Base-by-base conservation (phyloP, 2,113 vertebrate genomes). In the Periophthalmodon schlosseri region DNA sequence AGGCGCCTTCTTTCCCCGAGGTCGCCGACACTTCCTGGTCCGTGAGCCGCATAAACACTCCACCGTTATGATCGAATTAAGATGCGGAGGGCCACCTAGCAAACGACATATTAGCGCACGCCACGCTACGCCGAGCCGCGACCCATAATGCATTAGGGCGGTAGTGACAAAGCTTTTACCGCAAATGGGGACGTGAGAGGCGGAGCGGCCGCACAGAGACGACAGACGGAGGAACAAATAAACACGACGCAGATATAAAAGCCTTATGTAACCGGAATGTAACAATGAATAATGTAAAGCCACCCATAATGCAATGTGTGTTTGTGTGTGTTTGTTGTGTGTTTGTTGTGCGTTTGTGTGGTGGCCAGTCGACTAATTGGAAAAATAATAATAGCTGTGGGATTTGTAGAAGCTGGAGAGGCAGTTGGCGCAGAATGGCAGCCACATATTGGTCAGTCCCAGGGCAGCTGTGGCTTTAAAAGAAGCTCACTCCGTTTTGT, bases 251-350 rank as follows among this genome's bases (percentile, higher is more conserved):
- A 49, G 69, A 79, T 0, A 82, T 39, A 75, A 64, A 28, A 57
- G 69, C 0, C 28, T 89, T 87, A 81, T 61, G 68, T 86, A 80
- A 86, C 60, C 10, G 73, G 18, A 50, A 81, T 78, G 70, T 57
- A 75, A 81, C 72, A 56, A 79, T 87, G 52, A 87, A 87, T 86
- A 85, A 84, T 84, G 69, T 50, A 80, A 66, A 69, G 36, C 66
- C 69, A 7, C 15, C 67, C 84, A 87, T 84, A 77, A 85, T 82
- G 54, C 65, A 86, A 61, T 3, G 11, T 73, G 18, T 46, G 4
- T 68, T 14, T 50, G 70, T 39, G 6, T 74, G 65, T 61, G 68
- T 11, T 33, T 28, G 60, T n/a, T 57, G 68, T 24, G 20, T 10
- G 47, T 12, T n/a, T n/a, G n/a, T n/a, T n/a, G n/a, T n/a, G n/a